Conservation (phyloP, 1,140 invertebrate genomes). For the Elymnias hypermnestra region DNA sequence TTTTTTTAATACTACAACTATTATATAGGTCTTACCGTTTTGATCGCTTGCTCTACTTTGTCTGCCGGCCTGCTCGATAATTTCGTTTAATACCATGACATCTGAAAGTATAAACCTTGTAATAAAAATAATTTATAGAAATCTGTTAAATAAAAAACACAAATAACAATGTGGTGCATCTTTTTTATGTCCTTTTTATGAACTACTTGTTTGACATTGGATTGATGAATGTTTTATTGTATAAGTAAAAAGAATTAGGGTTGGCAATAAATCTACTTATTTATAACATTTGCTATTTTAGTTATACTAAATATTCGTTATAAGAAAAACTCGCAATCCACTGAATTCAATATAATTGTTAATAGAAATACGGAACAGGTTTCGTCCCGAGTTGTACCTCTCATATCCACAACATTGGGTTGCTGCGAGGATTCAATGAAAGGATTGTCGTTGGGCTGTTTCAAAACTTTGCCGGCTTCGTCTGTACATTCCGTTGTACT, state of each 20-base stretch:
- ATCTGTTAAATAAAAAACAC: too few relatives aligned
- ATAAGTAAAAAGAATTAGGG: too few relatives aligned
- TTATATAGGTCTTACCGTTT: conserved; percentile 84
- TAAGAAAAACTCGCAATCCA: too few relatives aligned
- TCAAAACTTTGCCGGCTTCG: conserved; percentile 85
- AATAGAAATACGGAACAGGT: background rate
- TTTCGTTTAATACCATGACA: conserved; percentile 98
- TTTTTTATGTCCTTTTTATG: too few relatives aligned
- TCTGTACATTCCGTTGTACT: conserved; percentile 84
- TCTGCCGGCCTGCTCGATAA: conserved; percentile 93
- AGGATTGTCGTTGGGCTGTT: conserved; percentile 90
- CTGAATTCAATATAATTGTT: background rate
- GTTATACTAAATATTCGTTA: too few relatives aligned
- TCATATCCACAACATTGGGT: conserved; percentile 94
- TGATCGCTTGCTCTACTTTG: conserved; percentile 87
- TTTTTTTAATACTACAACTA: too few relatives aligned
- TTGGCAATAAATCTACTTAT: too few relatives aligned
- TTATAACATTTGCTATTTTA: too few relatives aligned
- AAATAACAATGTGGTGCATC: too few relatives aligned
- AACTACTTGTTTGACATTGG: too few relatives aligned
- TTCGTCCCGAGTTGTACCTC: conserved; percentile 83
- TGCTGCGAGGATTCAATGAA: conserved; percentile 92
- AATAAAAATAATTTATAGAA: too few relatives aligned
- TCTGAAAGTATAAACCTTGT: conserved; percentile 79
- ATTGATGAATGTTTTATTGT: too few relatives aligned